phyloP scores from a whole-genome alignment of 2,888 invertebrate species.

The Bembecia ichneumoniformis region DNA sequence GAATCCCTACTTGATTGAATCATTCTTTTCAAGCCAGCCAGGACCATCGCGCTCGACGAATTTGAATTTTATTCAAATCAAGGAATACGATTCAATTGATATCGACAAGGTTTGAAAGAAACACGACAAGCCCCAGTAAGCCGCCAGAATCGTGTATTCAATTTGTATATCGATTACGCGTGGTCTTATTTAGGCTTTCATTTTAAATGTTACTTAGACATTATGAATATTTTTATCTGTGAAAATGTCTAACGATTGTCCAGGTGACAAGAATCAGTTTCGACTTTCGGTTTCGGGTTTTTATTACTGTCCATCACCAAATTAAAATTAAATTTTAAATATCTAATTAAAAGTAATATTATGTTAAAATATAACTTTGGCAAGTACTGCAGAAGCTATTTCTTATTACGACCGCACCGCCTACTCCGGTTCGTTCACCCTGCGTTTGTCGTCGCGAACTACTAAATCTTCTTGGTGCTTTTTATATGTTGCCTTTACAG shows the following conservation, averaged over 20 bases:
- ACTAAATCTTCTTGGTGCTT: conserved; percentile 37
- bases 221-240: too few relatives aligned
- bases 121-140: conserved; percentile 40
- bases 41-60: conserved; percentile 30
- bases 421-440: conserved; percentile 33
- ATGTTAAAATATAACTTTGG: conserved; percentile 28
- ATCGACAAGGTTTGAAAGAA: conserved; percentile 47
- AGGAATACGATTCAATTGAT: conserved; percentile 43
- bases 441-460: conserved; percentile 51
- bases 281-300: too few relatives aligned
- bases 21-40: conserved; percentile 34
- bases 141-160: conserved; percentile 56
- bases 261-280: too few relatives aligned
- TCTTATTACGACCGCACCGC: conserved; percentile 27
- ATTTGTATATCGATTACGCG: conserved; percentile 51
- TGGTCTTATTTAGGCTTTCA: conserved; percentile 6
- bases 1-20: conserved; percentile 56
- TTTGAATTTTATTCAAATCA: conserved; percentile 58
- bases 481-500: not conserved
- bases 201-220: too few relatives aligned
- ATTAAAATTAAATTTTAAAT: too few relatives aligned
- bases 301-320: too few relatives aligned
- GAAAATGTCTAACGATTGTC: too few relatives aligned
- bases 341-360: not conserved
- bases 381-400: conserved; percentile 39